phyloP scores from a whole-genome alignment of 2,888 invertebrate species.

The Chloroclystis v-ata region DNA sequence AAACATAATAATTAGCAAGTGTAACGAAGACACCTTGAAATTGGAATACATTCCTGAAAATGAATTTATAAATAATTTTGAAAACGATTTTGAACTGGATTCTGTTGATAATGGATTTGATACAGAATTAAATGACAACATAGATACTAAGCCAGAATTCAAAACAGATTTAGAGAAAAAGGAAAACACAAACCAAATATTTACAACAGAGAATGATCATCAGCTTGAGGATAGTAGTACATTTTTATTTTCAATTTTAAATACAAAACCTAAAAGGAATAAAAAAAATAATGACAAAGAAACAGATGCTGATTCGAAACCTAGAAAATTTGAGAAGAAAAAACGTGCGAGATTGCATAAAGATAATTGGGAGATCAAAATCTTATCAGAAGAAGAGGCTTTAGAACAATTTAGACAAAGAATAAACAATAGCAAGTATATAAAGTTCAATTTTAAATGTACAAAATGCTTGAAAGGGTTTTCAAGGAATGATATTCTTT shows the following conservation, averaged over 20 bases:
- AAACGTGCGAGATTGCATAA: slow-evolving; percentile 17
- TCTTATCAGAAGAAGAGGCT: slow-evolving; percentile 58
- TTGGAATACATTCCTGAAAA: slow-evolving; percentile 13
- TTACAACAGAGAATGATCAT: neutral
- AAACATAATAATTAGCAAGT: slow-evolving; percentile 14
- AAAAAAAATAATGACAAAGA: slow-evolving; percentile 6
- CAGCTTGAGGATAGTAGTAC: slow-evolving; percentile 5
- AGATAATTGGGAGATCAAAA: slow-evolving; percentile 51
- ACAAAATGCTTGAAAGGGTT: slow-evolving; percentile 59
- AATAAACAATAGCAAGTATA: slow-evolving; percentile 51
- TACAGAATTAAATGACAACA: neutral
- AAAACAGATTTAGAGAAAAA: slow-evolving; percentile 7
- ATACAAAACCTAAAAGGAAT: slow-evolving; percentile 6
- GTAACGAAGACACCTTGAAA: slow-evolving; percentile 5
- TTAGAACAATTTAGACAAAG: slow-evolving; percentile 47
- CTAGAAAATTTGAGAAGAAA: slow-evolving; percentile 23
- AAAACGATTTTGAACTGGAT: slow-evolving; percentile 10
- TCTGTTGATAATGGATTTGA: slow-evolving; percentile 4
- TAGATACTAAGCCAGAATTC: neutral
- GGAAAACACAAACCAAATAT: neutral
- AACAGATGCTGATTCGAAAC: slow-evolving; percentile 1
- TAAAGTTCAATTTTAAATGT: slow-evolving; percentile 51
- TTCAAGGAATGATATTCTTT: slow-evolving; percentile 57
- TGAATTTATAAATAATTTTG: slow-evolving; percentile 4
- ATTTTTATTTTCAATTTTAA: slow-evolving; percentile 10